Evolutionary conservation across 2,888 invertebrate genomes (phyloP), one percentile per base, ranked within the genome.

Genomic region (Sarcophaga caerulescens): DNA sequence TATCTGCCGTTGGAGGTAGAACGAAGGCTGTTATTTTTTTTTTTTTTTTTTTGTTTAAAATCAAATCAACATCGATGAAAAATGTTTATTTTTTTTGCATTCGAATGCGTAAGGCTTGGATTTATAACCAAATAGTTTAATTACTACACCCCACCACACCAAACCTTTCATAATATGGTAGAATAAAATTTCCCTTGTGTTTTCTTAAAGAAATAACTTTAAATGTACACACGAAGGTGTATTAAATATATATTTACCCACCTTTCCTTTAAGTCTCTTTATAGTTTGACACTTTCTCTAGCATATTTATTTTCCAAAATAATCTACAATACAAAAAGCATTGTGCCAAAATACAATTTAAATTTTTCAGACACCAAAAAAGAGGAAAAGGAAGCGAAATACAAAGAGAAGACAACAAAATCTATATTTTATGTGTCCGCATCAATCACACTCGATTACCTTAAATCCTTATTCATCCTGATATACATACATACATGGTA

Each of bases 401-500:
- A 35, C 35, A 35, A 35, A 35, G 52, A 52, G 52, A 52, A 52
- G 17, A 12, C 12, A 52, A 17, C 12, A 52, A 14, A 52, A 79
- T 65, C 70, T 60, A 63, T 70, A 23, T 11, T 77, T 59, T 63
- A 19, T 80, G 23, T 44, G 52, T 78, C 63, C 57, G 44, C 68
- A 69, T 84, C 84, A 79, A 84, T 84, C 84, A 79, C 84, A 84
- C 74, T 84, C 84, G 69, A 84, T 84, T 84, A 84, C 78, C 69
- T 84, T 79, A 63, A 79, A 69, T 74, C 59, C 65, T 52, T 6
- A 47, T 59, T 81, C 77, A 74, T 74, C 45, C 68, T 68, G 62
- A 45, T 65, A 23, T 57, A n/a, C n/a, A 81, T 52, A 79, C 1
- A 1, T 35, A 35, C 35, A 35, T 35, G 35, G 35, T 35, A 35